Evolutionary conservation across 2,797 vertebrate species (phyloP), one percentile per base, ranked within the genome.

Genomic region (Pempheris klunzingeri): DNA sequence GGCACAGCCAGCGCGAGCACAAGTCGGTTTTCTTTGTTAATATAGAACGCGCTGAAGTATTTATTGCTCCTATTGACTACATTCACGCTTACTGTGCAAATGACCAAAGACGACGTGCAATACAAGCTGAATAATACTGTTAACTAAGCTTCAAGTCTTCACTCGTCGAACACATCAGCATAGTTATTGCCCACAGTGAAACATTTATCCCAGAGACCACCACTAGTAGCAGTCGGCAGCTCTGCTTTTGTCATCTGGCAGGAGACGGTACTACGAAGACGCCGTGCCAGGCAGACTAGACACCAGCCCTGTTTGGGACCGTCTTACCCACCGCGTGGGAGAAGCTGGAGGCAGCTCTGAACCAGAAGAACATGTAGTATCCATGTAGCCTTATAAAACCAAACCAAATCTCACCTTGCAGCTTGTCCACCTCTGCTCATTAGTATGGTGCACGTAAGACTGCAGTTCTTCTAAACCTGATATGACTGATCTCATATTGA

Each of bases 61-160:
- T n/a, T n/a, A n/a, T n/a, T n/a, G n/a, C n/a, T n/a, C n/a, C n/a
- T n/a, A n/a, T n/a, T 32, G 30, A 32, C 30, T 32, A 4, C 36
- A 18, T 52, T 46, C 12, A 46, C 36, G 18, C 12, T 46, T 46
- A 34, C 18, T 13, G 24, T n/a, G 71, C 52, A 36, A 18, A 62
- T 62, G 18, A 22, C 6, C 63, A 50, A 43, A 74, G 39, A 63
- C 50, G 55, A 13, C n/a, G 41, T 26, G 10, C 20, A 20, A n/a
- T 15, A 15, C n/a, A 44, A 15, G 11, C 20, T 34, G 13, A 2
- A 11, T 11, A 26, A 30, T 7, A 7, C 3, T 28, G 7, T 30
- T 60, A 11, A 28, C 28, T n/a, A n/a, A 26, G 11, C 20, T 22
- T 43, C 5, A 38, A 36, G 8, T 13, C 30, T 43, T 63, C 30